A percentile compares a stretch with the other conserved stretches of the same genome.
phyloP scores from a whole-genome alignment of 2,888 invertebrate species.

The Dasysyrphus albostriatus region DNA sequence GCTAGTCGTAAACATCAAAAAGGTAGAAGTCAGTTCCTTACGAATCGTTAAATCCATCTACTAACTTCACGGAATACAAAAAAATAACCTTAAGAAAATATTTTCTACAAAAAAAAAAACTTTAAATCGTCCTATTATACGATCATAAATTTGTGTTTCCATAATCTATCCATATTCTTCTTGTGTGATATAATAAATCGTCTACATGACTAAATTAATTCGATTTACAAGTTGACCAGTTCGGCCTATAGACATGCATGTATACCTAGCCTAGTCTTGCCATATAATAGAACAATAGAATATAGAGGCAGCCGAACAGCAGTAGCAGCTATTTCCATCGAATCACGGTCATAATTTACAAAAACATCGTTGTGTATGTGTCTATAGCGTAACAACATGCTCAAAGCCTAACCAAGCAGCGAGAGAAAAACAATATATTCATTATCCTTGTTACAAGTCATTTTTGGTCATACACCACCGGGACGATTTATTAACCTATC shows the following conservation, averaged over 20 bases:
- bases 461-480: conserved; percentile 75
- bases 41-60: background rate
- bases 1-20: no score
- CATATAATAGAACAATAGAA: conserved; percentile 29
- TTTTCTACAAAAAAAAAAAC: background rate
- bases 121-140: background rate
- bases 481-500: conserved; percentile 75
- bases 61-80: background rate
- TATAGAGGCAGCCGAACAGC: background rate
- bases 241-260: background rate
- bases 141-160: conserved; percentile 39
- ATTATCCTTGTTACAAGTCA: conserved; percentile 76
- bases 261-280: no score
- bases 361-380: conserved; percentile 58
- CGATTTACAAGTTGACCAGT: conserved; percentile 71
- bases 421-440: conserved; percentile 76
- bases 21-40: background rate
- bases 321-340: conserved; percentile 63
- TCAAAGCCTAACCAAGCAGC: conserved; percentile 54
- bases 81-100: background rate
- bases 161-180: conserved; percentile 27
- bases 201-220: conserved; percentile 70
- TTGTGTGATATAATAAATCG: conserved; percentile 56
- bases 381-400: conserved; percentile 68
- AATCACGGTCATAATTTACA: conserved; percentile 74